Evolutionary conservation across 2,888 invertebrate genomes (phyloP).

Genomic region (Empis livida): DNA sequence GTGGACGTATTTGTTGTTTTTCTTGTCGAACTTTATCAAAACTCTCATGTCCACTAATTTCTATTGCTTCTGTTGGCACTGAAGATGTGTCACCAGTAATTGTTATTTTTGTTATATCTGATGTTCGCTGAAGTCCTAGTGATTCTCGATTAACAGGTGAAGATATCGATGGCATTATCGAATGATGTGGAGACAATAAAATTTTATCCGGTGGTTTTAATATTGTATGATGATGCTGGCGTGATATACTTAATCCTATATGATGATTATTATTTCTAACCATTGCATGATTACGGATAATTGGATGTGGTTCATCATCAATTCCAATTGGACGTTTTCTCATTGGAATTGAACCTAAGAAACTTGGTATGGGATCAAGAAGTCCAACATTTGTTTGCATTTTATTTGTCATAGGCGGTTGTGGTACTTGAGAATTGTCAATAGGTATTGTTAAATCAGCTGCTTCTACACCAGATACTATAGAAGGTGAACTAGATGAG

Average conservation of each 20-base stretch:
- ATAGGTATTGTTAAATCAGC: background rate
- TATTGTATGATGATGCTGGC: constrained; percentile 4
- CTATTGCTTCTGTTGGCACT: constrained; percentile 35
- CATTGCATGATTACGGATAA: constrained; percentile 14
- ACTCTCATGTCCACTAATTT: constrained; percentile 24
- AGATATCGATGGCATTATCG: constrained; percentile 1
- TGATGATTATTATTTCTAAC: constrained; percentile 12
- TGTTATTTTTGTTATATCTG: background rate
- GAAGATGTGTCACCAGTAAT: background rate
- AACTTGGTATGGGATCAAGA: constrained; percentile 30
- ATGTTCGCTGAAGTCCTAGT: constrained; percentile 10
- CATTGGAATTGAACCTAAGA: constrained; percentile 33
- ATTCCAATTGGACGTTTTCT: constrained; percentile 28
- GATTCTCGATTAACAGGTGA: constrained; percentile 10
- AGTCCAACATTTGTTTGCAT: background rate
- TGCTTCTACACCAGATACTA: background rate
- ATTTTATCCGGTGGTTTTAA: constrained; percentile 14
- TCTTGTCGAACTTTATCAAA: constrained; percentile 15
- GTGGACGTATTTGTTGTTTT: constrained; percentile 35
- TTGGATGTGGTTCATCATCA: constrained; percentile 21
- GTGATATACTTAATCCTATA: constrained; percentile 14
- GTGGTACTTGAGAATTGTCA: background rate
- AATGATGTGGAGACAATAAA: constrained; percentile 12
- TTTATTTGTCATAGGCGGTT: background rate
- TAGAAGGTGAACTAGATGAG: constrained; percentile 16